Base-by-base conservation (phyloP, 2,113 vertebrate genomes). In the Blennius ocellaris region DNA sequence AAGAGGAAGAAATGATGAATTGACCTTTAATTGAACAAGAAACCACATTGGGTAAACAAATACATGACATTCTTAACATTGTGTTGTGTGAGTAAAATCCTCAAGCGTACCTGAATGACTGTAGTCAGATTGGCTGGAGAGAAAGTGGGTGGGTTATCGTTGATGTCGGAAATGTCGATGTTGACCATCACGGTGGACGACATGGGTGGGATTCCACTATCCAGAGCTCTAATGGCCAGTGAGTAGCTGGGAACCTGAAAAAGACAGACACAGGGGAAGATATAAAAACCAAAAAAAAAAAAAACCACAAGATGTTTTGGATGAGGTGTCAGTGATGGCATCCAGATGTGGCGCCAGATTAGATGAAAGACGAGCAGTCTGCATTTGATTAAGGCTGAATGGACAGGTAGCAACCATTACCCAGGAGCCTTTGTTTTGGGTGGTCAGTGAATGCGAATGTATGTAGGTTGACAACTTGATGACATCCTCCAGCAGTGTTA, bases 121-220 rank as follows among this genome's bases (percentile, higher is more conserved):
- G 96, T 94, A 0, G 95, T 96, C 53, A 97, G 96, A 87, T 99
- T 99, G 75, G 95, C 93, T 0, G 96, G 96, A 53, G 93, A 96
- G 86, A 99, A 99, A 50, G 93, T 87, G 3, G 98, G 98, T 1
- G 96, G 93, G 83, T 98, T 99, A 88, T 99, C 98, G 0, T 99
- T 99, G 83, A 99, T 94, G 69, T 99, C 98, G 0, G 97, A 96
- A 87, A 99, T 94, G 73, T 97, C 97, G 21, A 99, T 94, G 55
- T 96, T 98, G 90, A 99, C 94, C 0, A 93, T 95, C 43, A 95
- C 95, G 0, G 96, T 97, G 2, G 97, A 96, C 5, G 96, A 97
- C 95, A 98, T 91, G 41, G 95, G 83, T 36, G 96, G 96, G 1
- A 66, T 78, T 58, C 98, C 98, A 0, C 94, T 95, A 72, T 99